Conservation (phyloP, 2,888 invertebrate genomes). For the Brachypalpus laphriformis region DNA sequence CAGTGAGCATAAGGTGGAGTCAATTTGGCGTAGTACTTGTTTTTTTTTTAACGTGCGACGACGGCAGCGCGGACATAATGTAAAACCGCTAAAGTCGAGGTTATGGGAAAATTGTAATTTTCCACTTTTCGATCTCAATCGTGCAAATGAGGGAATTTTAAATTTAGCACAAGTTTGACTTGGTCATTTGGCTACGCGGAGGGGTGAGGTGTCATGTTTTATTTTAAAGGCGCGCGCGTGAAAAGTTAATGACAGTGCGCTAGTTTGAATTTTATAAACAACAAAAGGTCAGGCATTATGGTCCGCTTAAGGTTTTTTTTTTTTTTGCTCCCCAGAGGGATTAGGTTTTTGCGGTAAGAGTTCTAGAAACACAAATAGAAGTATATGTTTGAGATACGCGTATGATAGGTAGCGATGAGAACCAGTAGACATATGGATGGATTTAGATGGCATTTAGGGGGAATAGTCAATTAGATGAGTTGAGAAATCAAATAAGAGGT, state of each 20-base stretch:
- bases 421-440: no score
- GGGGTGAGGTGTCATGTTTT: no score
- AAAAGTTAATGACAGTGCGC: slow-evolving; percentile 43
- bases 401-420: no score
- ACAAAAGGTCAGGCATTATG: not conserved
- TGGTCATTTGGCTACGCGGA: not conserved
- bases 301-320: no score
- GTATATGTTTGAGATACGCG: no score
- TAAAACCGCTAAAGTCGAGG: slow-evolving; percentile 37
- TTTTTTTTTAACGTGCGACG: slow-evolving; percentile 8
- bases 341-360: no score
- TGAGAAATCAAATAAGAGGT: no score
- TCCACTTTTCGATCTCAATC: slow-evolving; percentile 39
- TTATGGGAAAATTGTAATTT: slow-evolving; percentile 58
- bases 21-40: not conserved
- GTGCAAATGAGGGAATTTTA: slow-evolving; percentile 22
- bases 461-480: no score
- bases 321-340: no score
- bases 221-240: slow-evolving; percentile 26
- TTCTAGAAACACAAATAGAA: no score
- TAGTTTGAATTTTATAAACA: not conserved
- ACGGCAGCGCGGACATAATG: slow-evolving; percentile 1
- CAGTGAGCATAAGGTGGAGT: slow-evolving; percentile 6
- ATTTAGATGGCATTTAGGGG: no score
- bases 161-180: slow-evolving; percentile 12